Evolutionary conservation across 2,113 vertebrate genomes (phyloP).

Genomic region (Merops nubicus): DNA sequence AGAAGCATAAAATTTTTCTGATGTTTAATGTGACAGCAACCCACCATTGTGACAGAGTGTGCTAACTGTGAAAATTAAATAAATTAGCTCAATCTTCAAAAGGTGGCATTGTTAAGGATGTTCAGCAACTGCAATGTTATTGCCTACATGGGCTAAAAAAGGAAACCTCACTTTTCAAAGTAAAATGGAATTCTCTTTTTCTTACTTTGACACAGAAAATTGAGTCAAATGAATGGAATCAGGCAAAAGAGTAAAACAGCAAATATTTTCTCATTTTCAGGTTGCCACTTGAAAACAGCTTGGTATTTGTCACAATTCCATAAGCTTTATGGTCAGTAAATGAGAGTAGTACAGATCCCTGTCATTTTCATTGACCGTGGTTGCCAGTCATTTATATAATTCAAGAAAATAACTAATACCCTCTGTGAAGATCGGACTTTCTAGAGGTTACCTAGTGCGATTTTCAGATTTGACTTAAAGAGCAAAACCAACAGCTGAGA

Average conservation of each 20-base stretch:
- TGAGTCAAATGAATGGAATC: neutral
- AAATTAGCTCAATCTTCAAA: slow-evolving; percentile 73
- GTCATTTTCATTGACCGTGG: neutral
- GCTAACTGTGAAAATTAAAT: slow-evolving; percentile 77
- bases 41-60: slow-evolving; percentile 21
- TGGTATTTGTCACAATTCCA: neutral
- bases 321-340: neutral
- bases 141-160: rapidly evolving
- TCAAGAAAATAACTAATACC: slow-evolving; percentile 26
- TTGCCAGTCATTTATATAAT: neutral
- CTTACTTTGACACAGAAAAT: neutral
- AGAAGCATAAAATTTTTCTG: slow-evolving; percentile 63
- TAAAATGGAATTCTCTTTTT: neutral
- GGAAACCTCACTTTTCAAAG: neutral
- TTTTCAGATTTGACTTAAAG: neutral
- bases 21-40: slow-evolving; percentile 48
- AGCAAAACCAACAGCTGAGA: neutral
- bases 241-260: neutral
- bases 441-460: neutral
- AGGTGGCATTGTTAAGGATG: neutral
- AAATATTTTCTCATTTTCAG: neutral
- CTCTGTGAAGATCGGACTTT: neutral
- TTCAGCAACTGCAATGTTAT: neutral
- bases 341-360: neutral
- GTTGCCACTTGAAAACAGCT: neutral